These are phyloP conservation scores for Drosophila mauritiana DNA, from an alignment of 1,140 invertebrate species.

Conservation along the genomic window DNA sequence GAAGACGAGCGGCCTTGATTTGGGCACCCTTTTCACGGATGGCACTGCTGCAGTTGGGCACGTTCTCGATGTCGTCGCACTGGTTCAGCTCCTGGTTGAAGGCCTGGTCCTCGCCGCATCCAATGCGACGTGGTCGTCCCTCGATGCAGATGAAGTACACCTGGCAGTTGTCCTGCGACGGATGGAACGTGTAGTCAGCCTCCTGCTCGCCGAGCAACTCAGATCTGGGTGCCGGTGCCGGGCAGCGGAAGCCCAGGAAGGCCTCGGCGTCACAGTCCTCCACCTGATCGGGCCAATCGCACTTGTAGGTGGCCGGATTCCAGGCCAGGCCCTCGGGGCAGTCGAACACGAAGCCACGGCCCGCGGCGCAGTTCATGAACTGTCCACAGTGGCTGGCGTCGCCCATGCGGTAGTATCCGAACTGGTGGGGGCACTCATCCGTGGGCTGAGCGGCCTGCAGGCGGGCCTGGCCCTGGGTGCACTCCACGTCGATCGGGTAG, in stretches of 20 bases:
- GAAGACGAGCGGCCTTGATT: slow-evolving; percentile 72
- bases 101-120: slow-evolving; percentile 91
- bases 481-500: slow-evolving; percentile 93
- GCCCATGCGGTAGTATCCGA: slow-evolving; percentile 91
- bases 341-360: slow-evolving; percentile 86
- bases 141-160: slow-evolving; percentile 93
- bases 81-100: slow-evolving; percentile 91
- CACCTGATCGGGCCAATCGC: slow-evolving; percentile 95
- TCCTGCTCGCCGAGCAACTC: slow-evolving; percentile 76
- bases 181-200: slow-evolving; percentile 86
- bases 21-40: slow-evolving; percentile 68
- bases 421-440: slow-evolving; percentile 93
- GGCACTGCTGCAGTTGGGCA: slow-evolving; percentile 88
- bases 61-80: slow-evolving; percentile 92
- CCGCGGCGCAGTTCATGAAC: slow-evolving; percentile 94
- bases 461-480: slow-evolving; percentile 88
- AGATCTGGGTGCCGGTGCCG: slow-evolving; percentile 85
- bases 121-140: slow-evolving; percentile 88
- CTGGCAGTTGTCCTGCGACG: slow-evolving; percentile 88
- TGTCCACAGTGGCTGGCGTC: slow-evolving; percentile 90
- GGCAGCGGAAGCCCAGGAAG: slow-evolving; percentile 89
- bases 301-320: slow-evolving; percentile 89
- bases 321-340: slow-evolving; percentile 93
- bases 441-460: slow-evolving; percentile 87
- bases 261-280: slow-evolving; percentile 91